phyloP scores from a whole-genome alignment of 2,113 vertebrate species.

The Capreolus pygargus region DNA sequence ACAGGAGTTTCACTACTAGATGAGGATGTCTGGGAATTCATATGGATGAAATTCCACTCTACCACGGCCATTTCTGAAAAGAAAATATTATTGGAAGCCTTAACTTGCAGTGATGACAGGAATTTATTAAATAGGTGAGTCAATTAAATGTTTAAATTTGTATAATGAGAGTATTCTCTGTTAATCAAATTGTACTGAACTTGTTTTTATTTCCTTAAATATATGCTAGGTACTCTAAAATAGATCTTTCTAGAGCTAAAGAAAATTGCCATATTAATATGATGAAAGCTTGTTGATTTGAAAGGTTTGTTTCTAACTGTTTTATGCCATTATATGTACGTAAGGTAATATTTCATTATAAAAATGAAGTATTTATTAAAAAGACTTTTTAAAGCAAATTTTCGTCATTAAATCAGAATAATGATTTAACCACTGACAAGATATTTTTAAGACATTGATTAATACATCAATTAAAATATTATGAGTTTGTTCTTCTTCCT shows the following conservation, averaged over 20 bases:
- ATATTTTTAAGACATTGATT: neutral
- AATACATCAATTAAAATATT: neutral
- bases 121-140: constrained; percentile 93
- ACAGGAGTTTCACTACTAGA: constrained; percentile 97
- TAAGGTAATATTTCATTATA: neutral
- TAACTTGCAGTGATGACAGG: constrained; percentile 95
- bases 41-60: constrained; percentile 99
- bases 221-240: neutral
- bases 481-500: neutral
- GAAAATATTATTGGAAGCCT: constrained; percentile 95
- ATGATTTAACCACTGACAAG: neutral
- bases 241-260: neutral
- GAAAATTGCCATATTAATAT: neutral
- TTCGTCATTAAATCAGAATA: neutral
- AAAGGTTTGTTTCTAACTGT: neutral
- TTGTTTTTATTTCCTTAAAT: neutral
- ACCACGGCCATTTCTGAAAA: constrained; percentile 93
- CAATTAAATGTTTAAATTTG: neutral
- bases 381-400: neutral
- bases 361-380: neutral
- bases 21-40: constrained; percentile 99
- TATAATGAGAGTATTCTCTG: neutral
- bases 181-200: neutral
- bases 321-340: neutral
- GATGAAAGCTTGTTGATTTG: neutral